Percentiles rank a stretch among this genome's conserved stretches.
These are phyloP conservation scores for Brachyhypopomus gauderio DNA, from an alignment of 2,113 vertebrate genomes.

Conservation along the genomic window DNA sequence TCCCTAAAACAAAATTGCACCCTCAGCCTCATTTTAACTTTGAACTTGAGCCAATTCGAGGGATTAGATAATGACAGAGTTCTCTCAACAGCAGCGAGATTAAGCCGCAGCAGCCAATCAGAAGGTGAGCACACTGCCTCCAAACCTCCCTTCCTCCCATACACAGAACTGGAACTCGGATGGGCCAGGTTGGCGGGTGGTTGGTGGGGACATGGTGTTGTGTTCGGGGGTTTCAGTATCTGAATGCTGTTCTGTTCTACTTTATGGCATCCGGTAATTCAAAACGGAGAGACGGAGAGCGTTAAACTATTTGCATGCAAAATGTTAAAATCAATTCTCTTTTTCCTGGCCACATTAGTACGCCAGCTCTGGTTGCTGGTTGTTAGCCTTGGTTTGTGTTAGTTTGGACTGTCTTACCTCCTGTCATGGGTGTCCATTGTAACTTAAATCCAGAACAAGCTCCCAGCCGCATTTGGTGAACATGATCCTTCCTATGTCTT, in stretches of 20 bases:
- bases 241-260: slow-evolving; percentile 64
- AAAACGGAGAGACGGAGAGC: slow-evolving; percentile 65
- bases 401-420: slow-evolving; percentile 11
- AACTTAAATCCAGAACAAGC: slow-evolving; percentile 31
- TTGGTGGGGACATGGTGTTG: slow-evolving; percentile 4
- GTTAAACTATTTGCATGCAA: slow-evolving; percentile 71
- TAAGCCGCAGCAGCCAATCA: slow-evolving; percentile 45
- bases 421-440: slow-evolving; percentile 14
- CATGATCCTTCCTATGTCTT: slow-evolving; percentile 28
- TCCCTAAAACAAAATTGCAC: slow-evolving; percentile 47
- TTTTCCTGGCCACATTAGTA: slow-evolving; percentile 68
- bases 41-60: slow-evolving; percentile 26
- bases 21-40: slow-evolving; percentile 13
- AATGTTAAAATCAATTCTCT: slow-evolving; percentile 70
- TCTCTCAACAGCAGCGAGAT: slow-evolving; percentile 35
- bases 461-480: slow-evolving; percentile 26
- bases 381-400: slow-evolving; percentile 59
- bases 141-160: slow-evolving; percentile 29
- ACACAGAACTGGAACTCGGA: slow-evolving; percentile 41
- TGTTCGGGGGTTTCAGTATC: slow-evolving; percentile 70
- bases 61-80: slow-evolving; percentile 34
- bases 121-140: slow-evolving; percentile 15
- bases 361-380: slow-evolving; percentile 58
- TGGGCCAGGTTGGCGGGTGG: neutral
- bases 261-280: slow-evolving; percentile 64